phyloP scores from a whole-genome alignment of 2,888 invertebrate species.

The Cosmia trapezina region DNA sequence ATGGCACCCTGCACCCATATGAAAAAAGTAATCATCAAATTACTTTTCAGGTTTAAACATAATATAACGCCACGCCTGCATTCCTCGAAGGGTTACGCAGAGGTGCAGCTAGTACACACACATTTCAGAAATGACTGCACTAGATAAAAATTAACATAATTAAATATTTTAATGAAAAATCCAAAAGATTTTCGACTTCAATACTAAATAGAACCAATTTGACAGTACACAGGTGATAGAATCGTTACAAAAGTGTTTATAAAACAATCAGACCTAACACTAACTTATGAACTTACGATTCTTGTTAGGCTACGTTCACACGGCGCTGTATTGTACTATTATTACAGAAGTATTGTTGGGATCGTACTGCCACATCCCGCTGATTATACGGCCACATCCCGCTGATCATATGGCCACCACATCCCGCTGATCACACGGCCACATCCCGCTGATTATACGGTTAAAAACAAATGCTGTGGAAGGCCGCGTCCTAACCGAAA shows the following conservation, averaged over 20 bases:
- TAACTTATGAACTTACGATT: constrained; percentile 41
- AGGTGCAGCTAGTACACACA: background rate
- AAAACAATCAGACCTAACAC: constrained; percentile 62
- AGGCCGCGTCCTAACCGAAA: background rate
- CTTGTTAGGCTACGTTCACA: background rate
- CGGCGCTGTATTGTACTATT: background rate
- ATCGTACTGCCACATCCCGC: background rate
- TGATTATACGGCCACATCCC: background rate
- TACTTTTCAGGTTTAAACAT: background rate
- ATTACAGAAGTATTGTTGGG: background rate
- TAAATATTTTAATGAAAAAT: background rate
- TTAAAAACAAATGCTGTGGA: background rate
- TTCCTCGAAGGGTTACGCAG: background rate
- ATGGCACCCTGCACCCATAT: too few relatives aligned
- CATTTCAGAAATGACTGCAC: background rate
- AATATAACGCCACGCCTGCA: too few relatives aligned
- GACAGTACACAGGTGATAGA: constrained; percentile 59
- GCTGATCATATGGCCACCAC: background rate
- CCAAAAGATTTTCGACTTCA: constrained; percentile 33
- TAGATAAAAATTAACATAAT: too few relatives aligned
- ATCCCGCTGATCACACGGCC: background rate
- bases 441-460: background rate
- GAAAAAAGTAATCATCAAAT: background rate
- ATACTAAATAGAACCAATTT: constrained; percentile 35
- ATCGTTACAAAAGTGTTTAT: constrained; percentile 52